Percentiles rank a stretch among this genome's conserved stretches.
Evolutionary conservation across 1,140 invertebrate genomes (phyloP).

Genomic region (Parasteatoda tepidariorum): DNA sequence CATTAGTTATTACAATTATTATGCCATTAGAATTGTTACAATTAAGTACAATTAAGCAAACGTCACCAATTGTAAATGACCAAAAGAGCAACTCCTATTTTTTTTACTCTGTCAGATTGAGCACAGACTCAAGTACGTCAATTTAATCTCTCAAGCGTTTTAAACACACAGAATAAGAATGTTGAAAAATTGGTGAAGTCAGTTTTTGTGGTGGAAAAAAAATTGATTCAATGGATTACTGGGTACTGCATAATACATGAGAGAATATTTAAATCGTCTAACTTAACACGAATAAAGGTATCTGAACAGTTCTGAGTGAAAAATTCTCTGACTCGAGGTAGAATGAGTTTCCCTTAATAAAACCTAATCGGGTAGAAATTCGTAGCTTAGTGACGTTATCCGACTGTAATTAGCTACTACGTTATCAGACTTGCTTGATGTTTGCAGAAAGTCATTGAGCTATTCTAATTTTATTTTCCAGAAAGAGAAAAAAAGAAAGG

Average conservation of each 20-base stretch:
- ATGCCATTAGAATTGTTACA: too few species aligned
- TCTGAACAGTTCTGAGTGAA: background rate
- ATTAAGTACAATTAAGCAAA: too few species aligned
- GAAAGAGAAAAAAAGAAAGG: too few species aligned
- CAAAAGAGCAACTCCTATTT: too few species aligned
- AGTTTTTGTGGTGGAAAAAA: background rate
- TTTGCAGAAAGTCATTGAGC: too few species aligned
- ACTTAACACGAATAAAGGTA: constrained; percentile 4
- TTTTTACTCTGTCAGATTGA: too few species aligned
- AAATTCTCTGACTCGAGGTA: background rate
- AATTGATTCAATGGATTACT: background rate
- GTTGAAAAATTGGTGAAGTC: background rate
- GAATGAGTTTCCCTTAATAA: background rate
- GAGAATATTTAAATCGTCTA: constrained; percentile 13
- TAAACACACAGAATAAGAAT: background rate
- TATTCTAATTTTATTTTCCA: too few species aligned
- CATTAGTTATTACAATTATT: too few species aligned
- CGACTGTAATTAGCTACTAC: constrained; percentile 7
- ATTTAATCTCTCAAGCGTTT: background rate
- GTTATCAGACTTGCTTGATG: too few species aligned
- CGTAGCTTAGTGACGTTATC: constrained; percentile 11
- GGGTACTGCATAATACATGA: constrained; percentile 13
- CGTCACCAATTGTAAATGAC: too few species aligned
- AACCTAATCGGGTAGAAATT: constrained; percentile 15
- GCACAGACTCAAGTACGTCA: too few species aligned